Conservation (phyloP, 2,888 invertebrate species). For the Cylloceria caligata region DNA sequence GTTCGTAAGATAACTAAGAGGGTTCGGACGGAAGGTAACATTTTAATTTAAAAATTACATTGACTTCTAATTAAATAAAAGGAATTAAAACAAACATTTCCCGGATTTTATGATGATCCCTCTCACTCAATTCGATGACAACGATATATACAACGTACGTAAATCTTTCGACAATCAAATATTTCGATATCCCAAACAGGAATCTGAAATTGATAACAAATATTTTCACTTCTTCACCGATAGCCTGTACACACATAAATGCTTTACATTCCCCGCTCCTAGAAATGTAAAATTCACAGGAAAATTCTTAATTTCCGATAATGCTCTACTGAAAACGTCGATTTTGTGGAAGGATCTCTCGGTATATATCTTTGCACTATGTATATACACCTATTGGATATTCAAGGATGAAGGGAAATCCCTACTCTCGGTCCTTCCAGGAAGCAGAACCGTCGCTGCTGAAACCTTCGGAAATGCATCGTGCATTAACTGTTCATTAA, state of each 20-base stretch:
- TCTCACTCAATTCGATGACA: background rate
- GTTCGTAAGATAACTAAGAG: background rate
- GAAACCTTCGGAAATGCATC: slow-evolving; percentile 24
- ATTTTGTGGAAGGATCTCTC: background rate
- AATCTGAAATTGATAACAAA: slow-evolving; percentile 39
- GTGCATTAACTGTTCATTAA: slow-evolving; percentile 60
- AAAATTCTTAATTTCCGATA: slow-evolving; percentile 44
- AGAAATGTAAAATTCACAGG: background rate
- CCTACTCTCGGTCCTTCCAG: background rate
- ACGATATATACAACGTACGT: background rate
- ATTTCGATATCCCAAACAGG: slow-evolving; percentile 8
- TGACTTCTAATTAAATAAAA: background rate
- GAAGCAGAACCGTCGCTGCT: background rate
- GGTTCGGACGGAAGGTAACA: background rate
- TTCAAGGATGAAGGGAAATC: background rate
- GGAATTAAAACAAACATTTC: background rate
- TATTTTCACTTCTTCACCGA: slow-evolving; percentile 25
- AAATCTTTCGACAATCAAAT: background rate
- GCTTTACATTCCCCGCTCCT: background rate
- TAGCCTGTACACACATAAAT: slow-evolving; percentile 5
- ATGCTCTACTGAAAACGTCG: slow-evolving; percentile 5
- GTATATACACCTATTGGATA: background rate
- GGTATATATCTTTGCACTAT: background rate
- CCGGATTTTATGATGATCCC: background rate
- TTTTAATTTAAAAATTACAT: background rate